Conservation (phyloP, 30 jellyfish, hydroid and myxozoan genomes). For the Euphysa ruthae region DNA sequence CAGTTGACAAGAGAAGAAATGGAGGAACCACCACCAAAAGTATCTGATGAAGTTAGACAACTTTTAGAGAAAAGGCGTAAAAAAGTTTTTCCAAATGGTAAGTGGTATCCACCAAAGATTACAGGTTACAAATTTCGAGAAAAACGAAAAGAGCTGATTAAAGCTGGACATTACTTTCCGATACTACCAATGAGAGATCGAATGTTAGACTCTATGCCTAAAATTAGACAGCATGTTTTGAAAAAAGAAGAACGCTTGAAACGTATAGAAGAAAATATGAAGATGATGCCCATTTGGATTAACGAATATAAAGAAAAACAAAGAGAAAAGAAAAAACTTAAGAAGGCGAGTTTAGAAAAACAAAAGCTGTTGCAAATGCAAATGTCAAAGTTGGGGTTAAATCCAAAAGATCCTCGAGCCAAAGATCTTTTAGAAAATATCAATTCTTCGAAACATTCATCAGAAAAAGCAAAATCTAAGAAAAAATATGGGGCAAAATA, state of each 20-base stretch:
- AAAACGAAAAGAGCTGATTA: constrained; percentile 45
- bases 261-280: constrained; percentile 63
- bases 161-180: constrained; percentile 81
- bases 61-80: constrained; percentile 4
- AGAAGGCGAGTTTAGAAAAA: constrained; percentile 35
- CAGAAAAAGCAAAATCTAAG: too few species aligned
- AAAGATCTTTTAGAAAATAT: constrained; percentile 35
- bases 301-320: constrained; percentile 55
- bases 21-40: constrained; percentile 43
- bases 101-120: constrained; percentile 41
- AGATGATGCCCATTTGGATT: constrained; percentile 71
- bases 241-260: constrained; percentile 32
- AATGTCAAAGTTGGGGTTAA: constrained; percentile 54
- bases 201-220: constrained; percentile 56
- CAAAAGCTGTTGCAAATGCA: constrained; percentile 34
- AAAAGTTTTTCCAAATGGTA: background rate
- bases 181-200: constrained; percentile 74
- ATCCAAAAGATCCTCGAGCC: constrained; percentile 90
- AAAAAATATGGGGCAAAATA: too few species aligned
- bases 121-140: constrained; percentile 44
- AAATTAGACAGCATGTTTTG: constrained; percentile 15
- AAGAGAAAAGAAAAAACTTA: constrained; percentile 31
- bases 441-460: too few species aligned
- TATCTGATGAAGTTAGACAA: constrained; percentile 30
- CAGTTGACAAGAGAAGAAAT: constrained; percentile 21